Percentiles rank a stretch among this genome's conserved stretches.
These are phyloP conservation scores for Enteromius afrohamiltoni DNA, from an alignment of 2,797 vertebrate species.

Conservation along the genomic window DNA sequence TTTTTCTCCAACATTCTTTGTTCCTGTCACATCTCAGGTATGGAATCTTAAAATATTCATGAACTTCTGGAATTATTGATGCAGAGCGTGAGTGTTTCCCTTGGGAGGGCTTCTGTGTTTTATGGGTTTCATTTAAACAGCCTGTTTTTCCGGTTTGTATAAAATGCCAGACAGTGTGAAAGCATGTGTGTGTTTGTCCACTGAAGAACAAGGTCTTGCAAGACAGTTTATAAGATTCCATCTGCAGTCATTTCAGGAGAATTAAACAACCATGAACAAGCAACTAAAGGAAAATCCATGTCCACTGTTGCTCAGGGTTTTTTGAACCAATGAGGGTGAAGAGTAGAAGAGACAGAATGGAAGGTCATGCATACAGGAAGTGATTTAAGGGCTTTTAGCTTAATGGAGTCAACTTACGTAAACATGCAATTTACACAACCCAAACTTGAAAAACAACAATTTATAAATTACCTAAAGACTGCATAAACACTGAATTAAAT, in stretches of 20 bases:
- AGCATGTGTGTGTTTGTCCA: constrained; percentile 41
- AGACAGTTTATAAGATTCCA: constrained; percentile 47
- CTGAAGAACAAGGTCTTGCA: constrained; percentile 31
- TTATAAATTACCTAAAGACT: neutral
- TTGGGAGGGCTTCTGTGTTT: constrained; percentile 36
- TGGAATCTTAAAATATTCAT: constrained; percentile 51
- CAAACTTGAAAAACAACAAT: neutral
- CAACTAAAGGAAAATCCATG: constrained; percentile 34
- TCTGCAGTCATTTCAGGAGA: constrained; percentile 39
- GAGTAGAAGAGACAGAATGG: neutral
- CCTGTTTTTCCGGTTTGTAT: constrained; percentile 33
- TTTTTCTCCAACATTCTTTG: constrained; percentile 9
- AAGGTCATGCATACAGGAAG: neutral
- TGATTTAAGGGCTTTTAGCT: constrained; percentile 28
- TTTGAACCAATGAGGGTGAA: constrained; percentile 23
- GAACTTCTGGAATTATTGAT: constrained; percentile 51
- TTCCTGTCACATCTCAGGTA: constrained; percentile 40
- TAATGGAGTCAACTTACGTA: neutral
- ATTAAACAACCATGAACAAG: constrained; percentile 33
- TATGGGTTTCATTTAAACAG: constrained; percentile 43
- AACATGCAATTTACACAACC: neutral
- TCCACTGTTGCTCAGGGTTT: constrained; percentile 8
- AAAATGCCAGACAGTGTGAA: constrained; percentile 29
- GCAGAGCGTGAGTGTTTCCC: constrained; percentile 6
- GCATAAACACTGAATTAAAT: neutral